A percentile compares a stretch with the other conserved stretches of the same genome.
Conservation (phyloP, 2,113 vertebrate genomes). For the Pachyramphus minor region DNA sequence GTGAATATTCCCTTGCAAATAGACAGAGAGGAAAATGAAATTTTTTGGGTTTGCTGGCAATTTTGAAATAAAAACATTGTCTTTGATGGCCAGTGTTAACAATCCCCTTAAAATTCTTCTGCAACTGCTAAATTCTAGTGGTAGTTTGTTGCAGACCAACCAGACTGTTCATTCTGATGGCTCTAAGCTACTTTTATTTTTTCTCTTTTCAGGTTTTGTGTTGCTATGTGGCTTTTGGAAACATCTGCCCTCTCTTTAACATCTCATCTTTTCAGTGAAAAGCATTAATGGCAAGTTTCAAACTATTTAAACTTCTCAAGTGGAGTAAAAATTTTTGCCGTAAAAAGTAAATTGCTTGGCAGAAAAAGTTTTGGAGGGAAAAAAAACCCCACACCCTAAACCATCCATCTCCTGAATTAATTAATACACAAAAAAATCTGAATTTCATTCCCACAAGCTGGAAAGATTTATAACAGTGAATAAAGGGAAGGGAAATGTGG, state of each 20-base stretch:
- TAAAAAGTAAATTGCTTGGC: background rate
- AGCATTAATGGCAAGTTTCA: background rate
- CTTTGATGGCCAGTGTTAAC: background rate
- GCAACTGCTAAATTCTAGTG: background rate
- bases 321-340: background rate
- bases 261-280: background rate
- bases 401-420: background rate
- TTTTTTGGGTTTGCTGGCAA: constrained; percentile 43
- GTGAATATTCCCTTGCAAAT: constrained; percentile 38
- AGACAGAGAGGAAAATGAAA: constrained; percentile 13
- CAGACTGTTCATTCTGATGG: background rate
- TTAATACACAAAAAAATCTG: background rate
- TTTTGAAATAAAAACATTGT: constrained; percentile 58
- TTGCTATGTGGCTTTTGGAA: background rate
- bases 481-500: background rate
- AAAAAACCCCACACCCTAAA: background rate
- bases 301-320: background rate
- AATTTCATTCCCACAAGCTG: background rate
- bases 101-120: background rate
- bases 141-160: background rate
- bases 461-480: background rate
- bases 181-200: background rate
- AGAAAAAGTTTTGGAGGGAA: background rate
- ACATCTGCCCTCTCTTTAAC: background rate
- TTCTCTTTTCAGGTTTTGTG: background rate